Conservation (phyloP, 2,113 vertebrate genomes). For the Actenoides hombroni region DNA sequence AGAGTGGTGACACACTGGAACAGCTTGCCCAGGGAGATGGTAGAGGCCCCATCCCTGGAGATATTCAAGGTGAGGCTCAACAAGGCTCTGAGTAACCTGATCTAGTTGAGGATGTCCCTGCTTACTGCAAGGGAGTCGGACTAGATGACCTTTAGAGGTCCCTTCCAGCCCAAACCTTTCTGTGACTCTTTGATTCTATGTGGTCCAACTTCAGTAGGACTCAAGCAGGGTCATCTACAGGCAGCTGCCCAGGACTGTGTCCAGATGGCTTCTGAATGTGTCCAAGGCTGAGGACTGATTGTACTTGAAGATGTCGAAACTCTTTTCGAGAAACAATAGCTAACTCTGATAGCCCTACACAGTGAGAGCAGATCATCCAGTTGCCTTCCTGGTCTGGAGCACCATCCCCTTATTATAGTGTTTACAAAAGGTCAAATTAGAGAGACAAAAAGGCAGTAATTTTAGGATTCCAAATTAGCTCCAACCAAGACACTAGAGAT, state of each 20-base stretch:
- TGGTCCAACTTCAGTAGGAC: not conserved
- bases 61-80: no score
- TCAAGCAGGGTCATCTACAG: not conserved
- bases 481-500: not conserved
- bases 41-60: no score
- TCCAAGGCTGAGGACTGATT: not conserved
- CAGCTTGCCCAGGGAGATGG: no score
- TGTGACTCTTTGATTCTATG: no score
- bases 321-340: not conserved
- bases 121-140: no score
- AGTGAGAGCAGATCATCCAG: not conserved
- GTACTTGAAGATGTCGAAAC: not conserved
- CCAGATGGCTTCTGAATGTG: not conserved
- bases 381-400: not conserved
- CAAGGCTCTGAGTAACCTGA: no score
- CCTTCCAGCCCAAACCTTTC: no score
- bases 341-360: not conserved
- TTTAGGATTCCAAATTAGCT: not conserved
- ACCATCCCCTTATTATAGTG: not conserved
- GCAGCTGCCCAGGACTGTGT: not conserved
- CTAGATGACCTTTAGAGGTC: no score
- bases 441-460: not conserved
- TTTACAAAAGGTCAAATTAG: not conserved
- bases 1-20: no score
- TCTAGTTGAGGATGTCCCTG: no score